Evolutionary conservation across 1,140 invertebrate species (phyloP), one percentile per base, ranked within the genome.

Genomic region (Fopius arisanus): DNA sequence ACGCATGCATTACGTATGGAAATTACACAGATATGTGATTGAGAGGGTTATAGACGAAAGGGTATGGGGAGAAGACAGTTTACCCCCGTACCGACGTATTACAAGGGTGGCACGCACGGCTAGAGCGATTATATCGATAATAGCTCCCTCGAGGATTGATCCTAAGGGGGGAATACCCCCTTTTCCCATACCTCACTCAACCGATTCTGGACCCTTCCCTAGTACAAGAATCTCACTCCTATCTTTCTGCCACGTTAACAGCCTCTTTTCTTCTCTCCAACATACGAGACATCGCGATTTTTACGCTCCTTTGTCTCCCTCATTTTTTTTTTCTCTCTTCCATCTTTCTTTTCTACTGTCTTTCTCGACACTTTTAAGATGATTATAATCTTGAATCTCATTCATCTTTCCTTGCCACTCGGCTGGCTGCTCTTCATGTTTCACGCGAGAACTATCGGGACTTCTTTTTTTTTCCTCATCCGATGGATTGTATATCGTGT

Each of bases 111-210:
- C 74, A 75, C 74, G 70, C 74, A 75, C 69, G 65, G 65, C 63
- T 43, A 67, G 70, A 72, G 23, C 74, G 74, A 75, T 75, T 75
- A 75, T 75, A 75, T 75, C 70, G 70, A 68, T 72, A 75, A 75
- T 75, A 70, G 74, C 68, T 48, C 74, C 65, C 63, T 68, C 62
- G 74, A 62, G 74, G 51, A 71, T 67, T 59, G 68, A 70, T 75
- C 74, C 66, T 59, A 31, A 5, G 10, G 48, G 19, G 69, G 37
- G 37, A 62, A 23, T n/a, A 1, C 31, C 40, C 40, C 48, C 23
- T n/a, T 21, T 40, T 43, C n/a, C 19, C 23, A 23, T 51, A 43
- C 43, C 43, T 26, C 62, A 31, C 62, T 31, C 28, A 33, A 33
- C 29, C 28, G 28, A 29, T 28, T 28, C 29, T 26, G 23, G 19